These are phyloP conservation scores for Papilio glaucus DNA, from an alignment of 1,140 invertebrate species.

Conservation along the genomic window DNA sequence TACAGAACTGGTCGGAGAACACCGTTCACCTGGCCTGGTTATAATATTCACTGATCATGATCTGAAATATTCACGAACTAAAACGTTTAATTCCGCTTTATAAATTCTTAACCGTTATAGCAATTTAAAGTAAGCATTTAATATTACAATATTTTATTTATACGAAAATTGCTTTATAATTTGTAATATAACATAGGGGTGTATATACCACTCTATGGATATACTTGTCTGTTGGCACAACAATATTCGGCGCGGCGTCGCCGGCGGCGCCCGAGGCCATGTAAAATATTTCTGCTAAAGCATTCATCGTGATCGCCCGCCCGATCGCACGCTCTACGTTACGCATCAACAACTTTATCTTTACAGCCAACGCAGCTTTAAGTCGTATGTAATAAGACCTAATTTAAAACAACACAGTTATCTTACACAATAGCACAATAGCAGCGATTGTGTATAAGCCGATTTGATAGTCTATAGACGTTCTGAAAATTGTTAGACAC, in stretches of 20 bases:
- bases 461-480: constrained; percentile 73
- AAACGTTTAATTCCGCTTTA: too few relatives aligned
- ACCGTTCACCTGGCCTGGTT: too few relatives aligned
- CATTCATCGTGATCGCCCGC: constrained; percentile 80
- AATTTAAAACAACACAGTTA: constrained; percentile 44
- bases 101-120: too few relatives aligned
- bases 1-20: too few relatives aligned
- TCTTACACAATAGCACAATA: constrained; percentile 58
- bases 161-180: too few relatives aligned
- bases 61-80: too few relatives aligned
- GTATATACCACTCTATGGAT: too few relatives aligned
- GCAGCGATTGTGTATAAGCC: constrained; percentile 73
- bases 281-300: constrained; percentile 83
- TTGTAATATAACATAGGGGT: too few relatives aligned
- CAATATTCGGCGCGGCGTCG: constrained; percentile 74
- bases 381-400: constrained; percentile 45
- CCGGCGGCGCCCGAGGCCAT: constrained; percentile 72
- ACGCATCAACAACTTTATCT: constrained; percentile 63
- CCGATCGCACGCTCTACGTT: constrained; percentile 69
- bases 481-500: constrained; percentile 67
- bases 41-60: too few relatives aligned
- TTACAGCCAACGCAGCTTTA: constrained; percentile 49
- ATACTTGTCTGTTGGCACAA: constrained; percentile 77
- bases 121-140: too few relatives aligned
- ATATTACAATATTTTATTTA: too few relatives aligned